These are phyloP conservation scores for Lepidonotus clava DNA, from an alignment of 2,888 invertebrate species.

Conservation along the genomic window DNA sequence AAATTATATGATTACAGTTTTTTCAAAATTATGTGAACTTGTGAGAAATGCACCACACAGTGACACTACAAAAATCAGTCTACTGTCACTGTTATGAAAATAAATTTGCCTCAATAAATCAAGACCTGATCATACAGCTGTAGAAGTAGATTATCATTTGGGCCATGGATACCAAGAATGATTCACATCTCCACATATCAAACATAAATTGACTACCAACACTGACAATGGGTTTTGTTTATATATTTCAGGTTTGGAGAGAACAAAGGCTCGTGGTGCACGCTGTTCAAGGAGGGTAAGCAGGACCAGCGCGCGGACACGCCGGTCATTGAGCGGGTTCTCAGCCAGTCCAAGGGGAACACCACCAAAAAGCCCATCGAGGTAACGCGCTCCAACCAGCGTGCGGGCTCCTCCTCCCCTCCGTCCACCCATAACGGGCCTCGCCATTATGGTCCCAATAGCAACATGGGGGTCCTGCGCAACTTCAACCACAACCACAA, in stretches of 20 bases:
- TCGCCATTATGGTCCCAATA: neutral
- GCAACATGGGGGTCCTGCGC: neutral
- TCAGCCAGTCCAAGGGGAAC: conserved; percentile 67
- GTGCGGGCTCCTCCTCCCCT: neutral
- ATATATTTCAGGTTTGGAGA: conserved; percentile 77
- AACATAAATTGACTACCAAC: too few species aligned
- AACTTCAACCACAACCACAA: conserved; percentile 47
- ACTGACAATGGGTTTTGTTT: too few species aligned
- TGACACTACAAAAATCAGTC: too few species aligned
- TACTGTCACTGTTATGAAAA: too few species aligned
- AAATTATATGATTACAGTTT: too few species aligned
- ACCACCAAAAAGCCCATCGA: neutral
- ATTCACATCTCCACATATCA: too few species aligned
- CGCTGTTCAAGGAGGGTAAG: conserved; percentile 70
- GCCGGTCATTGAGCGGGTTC: conserved; percentile 70
- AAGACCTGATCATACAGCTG: too few species aligned
- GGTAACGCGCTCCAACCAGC: conserved; percentile 21
- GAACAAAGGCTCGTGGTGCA: conserved; percentile 71
- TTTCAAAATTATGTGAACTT: too few species aligned
- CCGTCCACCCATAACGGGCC: neutral
- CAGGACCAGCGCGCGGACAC: conserved; percentile 70
- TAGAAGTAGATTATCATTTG: too few species aligned
- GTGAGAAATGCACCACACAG: too few species aligned
- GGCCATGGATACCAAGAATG: too few species aligned
- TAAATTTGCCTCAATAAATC: too few species aligned